Percentiles rank a stretch among this genome's conserved stretches.
Evolutionary conservation across 2,888 invertebrate species (phyloP).

Genomic region (Abrostola triplasia): DNA sequence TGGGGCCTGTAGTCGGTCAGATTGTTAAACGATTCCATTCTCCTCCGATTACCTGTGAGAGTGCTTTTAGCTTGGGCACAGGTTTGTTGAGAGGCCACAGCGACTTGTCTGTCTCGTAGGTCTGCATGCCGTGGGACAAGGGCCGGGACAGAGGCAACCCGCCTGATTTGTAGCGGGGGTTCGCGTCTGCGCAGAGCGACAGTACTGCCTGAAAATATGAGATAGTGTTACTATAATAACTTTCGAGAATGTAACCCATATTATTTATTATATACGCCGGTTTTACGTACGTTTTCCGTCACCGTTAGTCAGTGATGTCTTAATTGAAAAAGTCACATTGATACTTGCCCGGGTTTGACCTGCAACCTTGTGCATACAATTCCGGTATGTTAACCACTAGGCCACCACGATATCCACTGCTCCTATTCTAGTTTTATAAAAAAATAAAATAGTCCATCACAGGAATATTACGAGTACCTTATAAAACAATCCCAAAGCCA

Average conservation of each 20-base stretch:
- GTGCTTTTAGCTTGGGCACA: conserved; percentile 91
- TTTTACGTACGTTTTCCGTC: too few species aligned
- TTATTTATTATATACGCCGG: too few species aligned
- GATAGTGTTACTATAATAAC: neutral
- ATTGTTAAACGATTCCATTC: neutral
- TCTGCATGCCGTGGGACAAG: conserved; percentile 91
- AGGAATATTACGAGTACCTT: conserved; percentile 89
- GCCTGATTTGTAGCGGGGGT: conserved; percentile 85
- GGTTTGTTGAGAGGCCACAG: conserved; percentile 93
- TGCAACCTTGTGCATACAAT: too few species aligned
- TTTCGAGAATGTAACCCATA: too few species aligned
- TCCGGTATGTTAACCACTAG: too few species aligned
- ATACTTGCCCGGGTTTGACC: too few species aligned
- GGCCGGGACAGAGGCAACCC: conserved; percentile 87
- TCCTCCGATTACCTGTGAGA: conserved; percentile 73
- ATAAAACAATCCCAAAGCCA: conserved; percentile 94
- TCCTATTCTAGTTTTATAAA: too few species aligned
- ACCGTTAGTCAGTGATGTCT: too few species aligned
- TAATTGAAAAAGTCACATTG: too few species aligned
- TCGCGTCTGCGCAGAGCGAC: conserved; percentile 82
- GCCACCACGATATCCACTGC: too few species aligned
- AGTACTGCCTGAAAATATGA: conserved; percentile 83
- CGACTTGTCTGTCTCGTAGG: conserved; percentile 91
- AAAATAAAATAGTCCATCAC: neutral
- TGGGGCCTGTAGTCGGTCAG: too few species aligned